Conservation (phyloP, 1,140 invertebrate genomes). For the Megathymus violae region DNA sequence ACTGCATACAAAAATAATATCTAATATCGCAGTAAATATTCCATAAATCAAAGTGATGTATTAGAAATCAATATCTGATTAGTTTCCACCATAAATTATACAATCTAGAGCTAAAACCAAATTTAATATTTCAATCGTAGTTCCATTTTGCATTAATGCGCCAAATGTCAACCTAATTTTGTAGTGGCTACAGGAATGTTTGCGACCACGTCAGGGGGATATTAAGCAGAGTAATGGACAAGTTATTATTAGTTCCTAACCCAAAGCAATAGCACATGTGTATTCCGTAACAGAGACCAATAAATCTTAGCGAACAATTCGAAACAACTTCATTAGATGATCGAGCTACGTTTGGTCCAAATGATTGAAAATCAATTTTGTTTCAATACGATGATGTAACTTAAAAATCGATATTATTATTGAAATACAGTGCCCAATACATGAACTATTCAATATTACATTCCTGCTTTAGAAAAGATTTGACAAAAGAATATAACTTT, state of each 20-base stretch:
- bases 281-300: constrained; percentile 55
- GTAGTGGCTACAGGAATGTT: constrained; percentile 54
- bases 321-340: constrained; percentile 68
- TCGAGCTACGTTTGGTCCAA: constrained; percentile 33
- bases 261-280: constrained; percentile 61
- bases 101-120: neutral
- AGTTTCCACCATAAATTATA: neutral
- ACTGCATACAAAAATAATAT: no score
- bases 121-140: constrained; percentile 15
- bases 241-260: constrained; percentile 66
- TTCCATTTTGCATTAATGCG: constrained; percentile 40
- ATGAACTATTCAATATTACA: no score
- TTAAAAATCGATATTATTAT: constrained; percentile 12
- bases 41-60: no score
- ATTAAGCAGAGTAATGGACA: constrained; percentile 62
- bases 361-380: constrained; percentile 40
- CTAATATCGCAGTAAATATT: no score
- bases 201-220: constrained; percentile 52
- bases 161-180: constrained; percentile 61
- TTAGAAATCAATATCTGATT: neutral
- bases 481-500: no score
- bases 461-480: no score
- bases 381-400: constrained; percentile 19
- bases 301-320: constrained; percentile 63
- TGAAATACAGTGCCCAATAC: no score